A percentile compares a stretch with the other conserved stretches of the same genome.
phyloP scores from a whole-genome alignment of 2,797 vertebrate species.

The Lepus townsendii region DNA sequence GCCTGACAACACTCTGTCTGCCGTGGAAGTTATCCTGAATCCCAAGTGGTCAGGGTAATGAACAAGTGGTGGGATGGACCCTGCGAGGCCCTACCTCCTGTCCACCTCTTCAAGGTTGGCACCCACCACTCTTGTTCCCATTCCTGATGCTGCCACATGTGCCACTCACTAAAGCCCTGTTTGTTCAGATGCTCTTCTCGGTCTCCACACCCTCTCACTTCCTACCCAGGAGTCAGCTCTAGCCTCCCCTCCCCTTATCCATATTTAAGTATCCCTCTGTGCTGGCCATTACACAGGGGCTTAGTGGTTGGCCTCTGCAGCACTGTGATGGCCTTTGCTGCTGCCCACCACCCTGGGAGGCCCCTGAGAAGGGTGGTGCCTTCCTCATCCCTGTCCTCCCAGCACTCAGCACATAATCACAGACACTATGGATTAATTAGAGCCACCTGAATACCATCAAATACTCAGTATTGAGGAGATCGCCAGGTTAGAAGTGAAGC shows the following conservation, averaged over 20 bases:
- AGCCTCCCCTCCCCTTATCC: background rate
- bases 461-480: background rate
- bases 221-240: background rate
- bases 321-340: background rate
- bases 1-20: background rate
- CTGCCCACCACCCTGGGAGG: background rate
- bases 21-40: background rate
- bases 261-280: background rate
- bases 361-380: background rate
- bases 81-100: background rate
- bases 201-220: no score
- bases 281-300: accelerated
- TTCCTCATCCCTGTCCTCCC: background rate
- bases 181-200: background rate
- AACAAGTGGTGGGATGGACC: background rate
- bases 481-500: background rate
- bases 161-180: background rate
- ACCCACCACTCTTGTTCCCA: no score
- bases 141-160: no score
- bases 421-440: background rate
- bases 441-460: background rate
- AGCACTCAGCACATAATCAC: background rate
- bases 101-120: background rate
- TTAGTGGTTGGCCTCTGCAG: background rate
- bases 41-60: background rate